Evolutionary conservation across 1,140 invertebrate genomes (phyloP), one percentile per base, ranked within the genome.

Genomic region (Euwallacea similis): DNA sequence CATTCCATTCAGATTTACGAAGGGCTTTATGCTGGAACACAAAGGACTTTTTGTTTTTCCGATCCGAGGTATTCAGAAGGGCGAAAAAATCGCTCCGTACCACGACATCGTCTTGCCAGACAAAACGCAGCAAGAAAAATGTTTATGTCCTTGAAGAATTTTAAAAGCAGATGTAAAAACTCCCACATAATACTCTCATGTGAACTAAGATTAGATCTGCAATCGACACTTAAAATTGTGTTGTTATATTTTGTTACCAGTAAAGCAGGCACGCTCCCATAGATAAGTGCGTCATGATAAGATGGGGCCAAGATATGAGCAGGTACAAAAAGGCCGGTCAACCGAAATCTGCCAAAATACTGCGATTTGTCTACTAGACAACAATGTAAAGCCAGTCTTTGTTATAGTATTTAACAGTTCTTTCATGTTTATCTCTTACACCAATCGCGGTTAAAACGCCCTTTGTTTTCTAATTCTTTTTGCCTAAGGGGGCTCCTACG

Each of bases 281-380:
- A 66, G 72, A 73, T 73, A 66, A 73, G 72, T 50, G 64, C 59
- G 54, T 60, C 41, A 64, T 50, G 67, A 66, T 68, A 69, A 71
- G 71, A 73, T 73, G 67, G 71, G 68, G 44, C 47, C 41, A 41
- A 68, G 53, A 66, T 69, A 73, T 60, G 69, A 15, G 66, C 66
- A 68, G 66, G 66, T 68, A 68, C 66, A 73, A 74, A 74, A 73
- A 68, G 66, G 55, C 66, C 66, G 72, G 72, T 71, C 72, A 71
- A 73, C 72, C 71, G 61, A 67, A 73, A 73, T 70, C 72, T 75
- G 72, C 74, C 72, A 75, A 75, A 75, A 75, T 74, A 74, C 61
- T 58, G 47, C 67, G 60, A 75, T 73, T 71, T 70, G 67, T 75
- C 63, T 68, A 66, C 68, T 66, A 66, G 68, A 69, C 53, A 43